A percentile compares a stretch with the other conserved stretches of the same genome.
These are phyloP conservation scores for Apteryx mantelli DNA, from an alignment of 2,113 vertebrate species.

Conservation along the genomic window DNA sequence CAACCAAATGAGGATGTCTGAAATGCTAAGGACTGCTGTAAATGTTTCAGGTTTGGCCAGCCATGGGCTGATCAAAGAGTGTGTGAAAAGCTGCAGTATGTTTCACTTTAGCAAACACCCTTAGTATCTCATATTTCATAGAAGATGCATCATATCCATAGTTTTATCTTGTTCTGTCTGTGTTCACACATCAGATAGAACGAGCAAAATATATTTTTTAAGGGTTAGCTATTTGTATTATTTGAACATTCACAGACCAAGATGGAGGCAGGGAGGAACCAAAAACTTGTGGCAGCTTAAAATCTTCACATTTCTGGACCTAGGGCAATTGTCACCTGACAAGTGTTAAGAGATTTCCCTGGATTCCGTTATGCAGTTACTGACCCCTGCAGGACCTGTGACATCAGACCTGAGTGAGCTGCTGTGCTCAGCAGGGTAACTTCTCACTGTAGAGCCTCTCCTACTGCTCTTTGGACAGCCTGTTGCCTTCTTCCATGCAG, in stretches of 20 bases:
- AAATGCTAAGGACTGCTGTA: background rate
- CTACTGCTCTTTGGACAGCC: background rate
- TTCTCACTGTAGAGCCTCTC: background rate
- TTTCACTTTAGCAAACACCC: background rate
- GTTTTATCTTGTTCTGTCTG: background rate
- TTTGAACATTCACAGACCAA: background rate
- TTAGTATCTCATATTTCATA: background rate
- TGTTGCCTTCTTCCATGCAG: background rate
- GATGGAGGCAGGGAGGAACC: background rate
- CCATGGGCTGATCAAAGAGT: background rate
- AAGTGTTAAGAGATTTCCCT: background rate
- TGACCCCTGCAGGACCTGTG: rapidly evolving
- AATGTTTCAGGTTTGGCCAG: background rate
- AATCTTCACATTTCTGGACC: background rate
- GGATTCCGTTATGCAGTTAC: background rate
- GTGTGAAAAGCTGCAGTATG: background rate
- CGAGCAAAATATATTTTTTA: background rate
- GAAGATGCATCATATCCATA: background rate
- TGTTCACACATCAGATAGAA: background rate
- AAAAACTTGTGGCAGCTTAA: background rate
- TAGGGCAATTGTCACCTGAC: background rate
- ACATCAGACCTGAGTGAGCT: background rate
- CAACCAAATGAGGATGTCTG: background rate
- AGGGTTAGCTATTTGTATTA: background rate
- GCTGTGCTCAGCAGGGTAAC: background rate